A percentile compares a stretch with the other conserved stretches of the same genome.
phyloP scores from a whole-genome alignment of 2,797 vertebrate genomes.

The Chromis chromis region DNA sequence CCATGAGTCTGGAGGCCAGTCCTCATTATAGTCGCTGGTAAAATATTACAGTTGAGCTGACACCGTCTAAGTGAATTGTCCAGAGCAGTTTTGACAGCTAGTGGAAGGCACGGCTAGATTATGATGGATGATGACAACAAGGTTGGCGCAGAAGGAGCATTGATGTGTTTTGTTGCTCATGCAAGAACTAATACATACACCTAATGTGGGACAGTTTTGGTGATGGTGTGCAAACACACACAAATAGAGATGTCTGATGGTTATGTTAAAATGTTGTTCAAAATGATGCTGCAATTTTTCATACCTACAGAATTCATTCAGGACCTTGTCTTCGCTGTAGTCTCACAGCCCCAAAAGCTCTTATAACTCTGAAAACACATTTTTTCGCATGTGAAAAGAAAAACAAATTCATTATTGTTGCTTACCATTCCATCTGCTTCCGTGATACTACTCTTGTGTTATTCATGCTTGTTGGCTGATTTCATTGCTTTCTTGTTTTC shows the following conservation, averaged over 20 bases:
- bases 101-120: slow-evolving; percentile 78
- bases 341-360: slow-evolving; percentile 25
- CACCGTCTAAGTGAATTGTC: slow-evolving; percentile 82
- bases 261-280: slow-evolving; percentile 72
- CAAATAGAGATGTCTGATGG: slow-evolving; percentile 68
- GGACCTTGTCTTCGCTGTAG: slow-evolving; percentile 22
- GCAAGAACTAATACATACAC: slow-evolving; percentile 72
- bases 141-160: slow-evolving; percentile 67
- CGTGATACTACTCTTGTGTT: slow-evolving; percentile 35
- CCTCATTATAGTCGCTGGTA: slow-evolving; percentile 78
- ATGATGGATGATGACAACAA: slow-evolving; percentile 83
- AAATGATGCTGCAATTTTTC: slow-evolving; percentile 71
- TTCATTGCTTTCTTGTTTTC: slow-evolving; percentile 47
- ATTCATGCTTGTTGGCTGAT: slow-evolving; percentile 37
- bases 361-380: slow-evolving; percentile 20
- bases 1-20: slow-evolving; percentile 75
- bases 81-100: slow-evolving; percentile 80
- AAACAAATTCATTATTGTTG: slow-evolving; percentile 40
- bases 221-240: slow-evolving; percentile 39
- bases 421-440: slow-evolving; percentile 43
- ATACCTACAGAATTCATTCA: slow-evolving; percentile 66
- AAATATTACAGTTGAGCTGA: slow-evolving; percentile 82
- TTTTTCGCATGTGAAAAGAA: slow-evolving; percentile 22
- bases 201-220: slow-evolving; percentile 63
- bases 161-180: slow-evolving; percentile 78